Base-by-base conservation (phyloP, 2,797 vertebrate species). In the Sebastes itinus region DNA sequence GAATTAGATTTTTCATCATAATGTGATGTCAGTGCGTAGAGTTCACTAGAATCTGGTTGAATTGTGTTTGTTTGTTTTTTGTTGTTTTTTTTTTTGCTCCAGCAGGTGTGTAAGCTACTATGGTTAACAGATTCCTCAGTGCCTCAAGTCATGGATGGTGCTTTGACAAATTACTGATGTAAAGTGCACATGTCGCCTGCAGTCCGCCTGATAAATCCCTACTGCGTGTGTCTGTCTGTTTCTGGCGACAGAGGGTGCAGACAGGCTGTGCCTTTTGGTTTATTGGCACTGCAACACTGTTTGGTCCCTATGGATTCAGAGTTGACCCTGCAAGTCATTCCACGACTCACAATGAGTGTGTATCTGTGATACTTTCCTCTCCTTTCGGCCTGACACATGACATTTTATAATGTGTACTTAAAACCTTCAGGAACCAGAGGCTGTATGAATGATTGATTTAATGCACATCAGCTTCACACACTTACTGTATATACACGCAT, bases 181-280 rank as follows among this genome's bases (percentile, higher is more conserved):
- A 42, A 87, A 84, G 82, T 84, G 65, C 73, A 67, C 61, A 76
- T 80, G 76, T 77, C 67, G 72, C 78, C 71, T 68, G 71, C 54
- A 75, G 68, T 30, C 61, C 66, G 56, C 9, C 59, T 72, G 75
- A 49, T 60, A 12, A 33, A 74, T 77, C 27, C 55, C 28, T 28
- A 9, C 69, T 66, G 71, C 11, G 23, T 64, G 28, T 67, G 60
- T 10, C 22, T 63, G 59, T 56, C 54, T 75, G 82, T 72, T 77
- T 77, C 58, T 67, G 59, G 27, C 58, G 66, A 70, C 69, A 54
- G 74, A 46, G 56, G 66, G 9, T 64, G 6, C 28, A 68, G 55
- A 20, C 25, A 61, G 66, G 18, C 60, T 72, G 52, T 69, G 79
- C 22, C 9, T 7, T 55, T 72, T 30, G 33, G 35, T 55, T 73